Evolutionary conservation across 2,113 vertebrate genomes (phyloP), one percentile per base, ranked within the genome.

Genomic region (Atractosteus spatula): DNA sequence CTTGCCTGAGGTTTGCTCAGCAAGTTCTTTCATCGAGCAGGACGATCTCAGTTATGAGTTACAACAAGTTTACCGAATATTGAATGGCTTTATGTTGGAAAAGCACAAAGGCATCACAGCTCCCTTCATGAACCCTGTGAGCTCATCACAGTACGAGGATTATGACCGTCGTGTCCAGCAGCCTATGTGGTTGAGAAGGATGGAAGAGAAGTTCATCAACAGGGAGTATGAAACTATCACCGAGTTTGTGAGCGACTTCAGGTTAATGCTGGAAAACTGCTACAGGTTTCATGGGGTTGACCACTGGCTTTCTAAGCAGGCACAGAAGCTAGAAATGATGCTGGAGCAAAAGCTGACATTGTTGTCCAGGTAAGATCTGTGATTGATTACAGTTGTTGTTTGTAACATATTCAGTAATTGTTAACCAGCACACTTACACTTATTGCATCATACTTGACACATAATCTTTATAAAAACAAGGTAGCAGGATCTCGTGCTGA

Each of bases 221-320:
- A 92, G 93, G 43, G 93, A 94, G 75, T 99, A 98, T 68, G 55
- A 81, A 3, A 94, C 89, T 57, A 97, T 98, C 77, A 95, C 93
- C 0, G 95, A 96, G 74, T 98, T 99, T 74, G 96, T 99, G 74
- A 89, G 91, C 1, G 97, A 99, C 83, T 99, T 99, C 87, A 93
- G 96, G 77, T 79, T 91, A 6, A 96, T 99, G 95, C 82, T 99
- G 80, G 97, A 98, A 85, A 93, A 92, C 4, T 98, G 96, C 79
- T 99, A 98, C 76, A 92, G 95, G 63, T 86, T 90, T 74, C 93
- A 95, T 3, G 97, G 97, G 2, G 94, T 98, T 41, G 96, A 98
- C 84, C 96, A 99, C 78, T 98, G 96, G 96, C 88, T 97, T n/a
- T 98, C 96, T 79, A 97, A 91, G 77, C 96, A 97, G 83, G 97